Conservation (phyloP, 2,888 invertebrate species). For the Lamellibrachia columna region DNA sequence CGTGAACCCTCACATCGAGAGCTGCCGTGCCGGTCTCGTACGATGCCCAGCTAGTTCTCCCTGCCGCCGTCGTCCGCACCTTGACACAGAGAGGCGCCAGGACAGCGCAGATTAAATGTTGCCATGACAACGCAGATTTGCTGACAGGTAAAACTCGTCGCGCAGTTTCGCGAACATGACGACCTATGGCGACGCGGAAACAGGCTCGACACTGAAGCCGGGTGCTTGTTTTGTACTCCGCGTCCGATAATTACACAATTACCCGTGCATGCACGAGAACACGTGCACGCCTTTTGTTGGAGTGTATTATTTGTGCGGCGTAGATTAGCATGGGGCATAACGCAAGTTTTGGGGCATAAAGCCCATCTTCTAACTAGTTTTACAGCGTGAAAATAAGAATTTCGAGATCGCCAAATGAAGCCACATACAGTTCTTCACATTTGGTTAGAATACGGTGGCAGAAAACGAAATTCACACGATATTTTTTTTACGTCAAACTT, state of each 20-base stretch:
- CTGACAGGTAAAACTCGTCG: background rate
- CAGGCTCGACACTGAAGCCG: background rate
- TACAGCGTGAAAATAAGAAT: no score
- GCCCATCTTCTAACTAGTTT: no score
- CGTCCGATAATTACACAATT: background rate
- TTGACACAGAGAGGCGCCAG: background rate
- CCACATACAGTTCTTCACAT: no score
- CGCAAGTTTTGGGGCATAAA: no score
- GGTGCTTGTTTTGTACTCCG: background rate
- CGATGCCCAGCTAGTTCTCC: background rate
- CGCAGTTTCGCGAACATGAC: background rate
- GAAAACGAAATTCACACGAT: no score
- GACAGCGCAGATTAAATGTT: slow-evolving; percentile 4
- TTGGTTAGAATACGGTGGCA: no score
- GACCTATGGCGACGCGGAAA: background rate
- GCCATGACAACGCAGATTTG: background rate
- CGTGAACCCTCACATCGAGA: background rate
- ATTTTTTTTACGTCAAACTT: no score
- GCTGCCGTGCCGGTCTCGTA: background rate
- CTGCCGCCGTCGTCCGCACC: background rate
- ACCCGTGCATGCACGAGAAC: background rate
- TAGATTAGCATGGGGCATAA: no score
- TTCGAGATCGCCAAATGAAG: no score
- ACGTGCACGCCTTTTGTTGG: background rate
- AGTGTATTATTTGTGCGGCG: background rate